A percentile compares a stretch with the other conserved stretches of the same genome.
Evolutionary conservation across 2,888 invertebrate genomes (phyloP).

Genomic region (Netelia melanura): DNA sequence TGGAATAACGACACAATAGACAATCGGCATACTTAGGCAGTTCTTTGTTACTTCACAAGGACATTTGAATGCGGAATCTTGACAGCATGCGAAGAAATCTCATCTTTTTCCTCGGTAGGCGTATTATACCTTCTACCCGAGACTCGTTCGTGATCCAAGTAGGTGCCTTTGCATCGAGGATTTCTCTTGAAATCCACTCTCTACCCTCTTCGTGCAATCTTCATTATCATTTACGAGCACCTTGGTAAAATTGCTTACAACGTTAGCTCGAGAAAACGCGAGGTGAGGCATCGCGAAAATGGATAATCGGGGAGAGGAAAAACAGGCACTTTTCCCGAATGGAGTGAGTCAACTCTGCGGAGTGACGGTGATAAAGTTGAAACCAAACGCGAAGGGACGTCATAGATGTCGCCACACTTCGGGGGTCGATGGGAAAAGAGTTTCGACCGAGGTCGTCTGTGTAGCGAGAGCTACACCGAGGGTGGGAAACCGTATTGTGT

Average conservation of each 20-base stretch:
- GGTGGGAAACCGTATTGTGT: slow-evolving; percentile 43
- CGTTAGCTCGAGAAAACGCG: slow-evolving; percentile 18
- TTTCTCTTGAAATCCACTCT: neutral
- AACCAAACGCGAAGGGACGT: slow-evolving; percentile 23
- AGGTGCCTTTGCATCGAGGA: neutral
- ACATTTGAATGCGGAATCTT: neutral
- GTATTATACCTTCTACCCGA: too few species aligned
- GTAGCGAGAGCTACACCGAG: slow-evolving; percentile 8
- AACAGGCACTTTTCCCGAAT: slow-evolving; percentile 42
- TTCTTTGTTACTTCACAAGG: too few species aligned
- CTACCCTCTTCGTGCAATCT: neutral
- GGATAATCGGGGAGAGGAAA: slow-evolving; percentile 25
- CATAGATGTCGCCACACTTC: slow-evolving; percentile 51
- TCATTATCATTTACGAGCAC: slow-evolving; percentile 8
- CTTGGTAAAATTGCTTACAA: slow-evolving; percentile 22
- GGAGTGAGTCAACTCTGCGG: slow-evolving; percentile 37
- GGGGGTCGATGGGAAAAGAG: slow-evolving; percentile 59
- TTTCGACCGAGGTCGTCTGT: slow-evolving; percentile 60
- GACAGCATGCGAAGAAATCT: neutral
- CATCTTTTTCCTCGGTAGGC: neutral
- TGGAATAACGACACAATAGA: neutral
- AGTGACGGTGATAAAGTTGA: neutral
- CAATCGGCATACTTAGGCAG: too few species aligned
- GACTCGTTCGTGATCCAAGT: too few species aligned
- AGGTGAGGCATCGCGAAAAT: slow-evolving; percentile 26